Conservation (phyloP, 2,797 vertebrate genomes). For the Epinephelus coioides region DNA sequence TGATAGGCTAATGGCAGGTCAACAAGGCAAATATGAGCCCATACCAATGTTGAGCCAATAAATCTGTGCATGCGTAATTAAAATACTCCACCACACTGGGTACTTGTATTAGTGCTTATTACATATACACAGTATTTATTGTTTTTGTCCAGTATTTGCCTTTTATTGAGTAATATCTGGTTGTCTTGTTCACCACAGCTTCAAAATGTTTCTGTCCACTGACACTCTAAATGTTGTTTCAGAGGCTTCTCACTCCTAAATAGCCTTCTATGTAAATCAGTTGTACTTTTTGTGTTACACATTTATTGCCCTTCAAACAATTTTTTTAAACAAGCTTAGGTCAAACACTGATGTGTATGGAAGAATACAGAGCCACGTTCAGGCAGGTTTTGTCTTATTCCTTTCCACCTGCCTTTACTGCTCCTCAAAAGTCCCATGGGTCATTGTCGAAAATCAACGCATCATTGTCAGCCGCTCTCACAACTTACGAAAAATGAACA, state of each 20-base stretch:
- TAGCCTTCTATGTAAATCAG: not conserved
- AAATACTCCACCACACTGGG: too few relatives aligned
- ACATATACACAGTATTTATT: too few relatives aligned
- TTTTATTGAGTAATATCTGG: not conserved
- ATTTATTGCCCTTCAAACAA: not conserved
- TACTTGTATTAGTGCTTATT: not conserved
- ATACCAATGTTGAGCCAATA: too few relatives aligned
- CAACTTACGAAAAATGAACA: slow-evolving; percentile 51
- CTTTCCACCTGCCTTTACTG: slow-evolving; percentile 8
- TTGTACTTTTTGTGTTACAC: not conserved
- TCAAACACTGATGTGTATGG: not conserved
- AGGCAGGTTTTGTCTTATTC: not conserved
- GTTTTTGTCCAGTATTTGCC: not conserved
- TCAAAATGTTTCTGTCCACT: too few relatives aligned
- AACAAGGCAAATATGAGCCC: too few relatives aligned
- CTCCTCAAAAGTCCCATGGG: slow-evolving; percentile 34
- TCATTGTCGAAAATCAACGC: slow-evolving; percentile 51
- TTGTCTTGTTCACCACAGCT: too few relatives aligned
- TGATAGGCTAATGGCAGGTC: too few relatives aligned
- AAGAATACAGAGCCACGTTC: not conserved
- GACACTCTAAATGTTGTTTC: too few relatives aligned
- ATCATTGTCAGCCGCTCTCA: slow-evolving; percentile 67
- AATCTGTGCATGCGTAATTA: too few relatives aligned
- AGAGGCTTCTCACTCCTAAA: too few relatives aligned
- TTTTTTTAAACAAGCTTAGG: not conserved